Base-by-base conservation (phyloP, 2,113 vertebrate species). In the Chionodraco myersi region DNA sequence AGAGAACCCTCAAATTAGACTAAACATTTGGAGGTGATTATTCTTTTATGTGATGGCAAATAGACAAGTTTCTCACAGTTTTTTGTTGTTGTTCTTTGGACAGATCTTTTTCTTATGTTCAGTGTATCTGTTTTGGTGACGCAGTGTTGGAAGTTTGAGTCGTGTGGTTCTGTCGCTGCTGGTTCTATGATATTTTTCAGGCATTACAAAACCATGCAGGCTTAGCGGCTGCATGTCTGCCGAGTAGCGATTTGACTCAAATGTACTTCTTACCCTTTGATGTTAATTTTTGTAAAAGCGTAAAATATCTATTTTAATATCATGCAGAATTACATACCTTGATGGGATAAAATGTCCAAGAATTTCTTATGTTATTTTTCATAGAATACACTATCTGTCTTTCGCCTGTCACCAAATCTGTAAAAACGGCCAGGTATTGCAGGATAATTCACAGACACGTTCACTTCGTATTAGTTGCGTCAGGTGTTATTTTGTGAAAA, bases 401-500 rank as follows among this genome's bases (percentile, higher is more conserved):
- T 2, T 5, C 14, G 30, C 65, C 66, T 63, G 64, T 89, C 81
- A 66, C 48, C 18, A 5, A 71, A 80, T 80, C 66, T 64, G 68
- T 45, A 75, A 15, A 78, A 73, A 72, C 7, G 78, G 73, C 26
- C 49, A 47, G 23, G 53, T 71, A 18, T 9, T 18, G 10, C n/a
- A 45, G 82, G 53, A 77, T 76, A 77, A 62, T 74, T 72, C 30
- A 3, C n/a, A 61, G 56, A 72, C 72, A 3, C 53, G 3, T 63
- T 83, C 72, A 60, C 14, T 77, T 86, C 59, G 75, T 11, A 66
- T 91, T 79, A 74, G 72, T 10, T 72, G 41, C 16, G 9, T 76
- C 62, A 12, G 81, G 41, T 69, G 64, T 69, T 81, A 51, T 86
- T 86, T 67, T 74, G 41, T 66, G 51, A 72, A 78, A 88, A 83